Base-by-base conservation (phyloP, 2,888 invertebrate species). In the Lymantria dispar region DNA sequence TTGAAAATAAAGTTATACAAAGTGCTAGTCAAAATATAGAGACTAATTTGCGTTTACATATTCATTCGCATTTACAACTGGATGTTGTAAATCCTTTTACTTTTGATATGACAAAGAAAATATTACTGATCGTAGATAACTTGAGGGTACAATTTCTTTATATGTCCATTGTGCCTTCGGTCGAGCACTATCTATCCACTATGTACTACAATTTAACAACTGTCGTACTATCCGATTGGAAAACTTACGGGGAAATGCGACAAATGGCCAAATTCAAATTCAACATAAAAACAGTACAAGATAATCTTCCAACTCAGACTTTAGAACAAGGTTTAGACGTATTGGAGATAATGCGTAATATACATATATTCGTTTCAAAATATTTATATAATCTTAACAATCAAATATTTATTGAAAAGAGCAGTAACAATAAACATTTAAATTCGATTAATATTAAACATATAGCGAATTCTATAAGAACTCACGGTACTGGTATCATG, bases 121-220 rank as follows among this genome's bases (percentile, higher is more conserved):
- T 92, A 58, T 84, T 95, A 51, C 87, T 96, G 10, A 85, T 91
- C 50, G 76, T 93, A 10, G 87, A 93, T 52, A 93, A 94, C 3
- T 84, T 93, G 67, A 92, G 91, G 64, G 76, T 93, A 33, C 86
- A 90, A 59, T 91, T 93, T 45, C 77, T 91, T 31, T 94, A 93
- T 70, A 90, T 95, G 73, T 93, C 93, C 59, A 85, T 96, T 14
- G 93, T 94, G 82, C 93, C 95, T 87, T 84, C 76, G 47, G 94
- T 98, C 8, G 98, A 98, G 80, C 95, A 97, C 76, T 98, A 99
- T 85, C 92, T 99, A 61, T 98, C 98, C 71, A 95, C 94, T 62
- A 98, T 97, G 78, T 99, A 99, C 87, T 99, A 99, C 85, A 99
- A 99, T 90, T 92, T 99, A 69, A 99, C 99, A 0, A 98, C 99